These are phyloP conservation scores for Cotesia vestalis DNA, from an alignment of 1,140 invertebrate genomes.

Conservation along the genomic window DNA sequence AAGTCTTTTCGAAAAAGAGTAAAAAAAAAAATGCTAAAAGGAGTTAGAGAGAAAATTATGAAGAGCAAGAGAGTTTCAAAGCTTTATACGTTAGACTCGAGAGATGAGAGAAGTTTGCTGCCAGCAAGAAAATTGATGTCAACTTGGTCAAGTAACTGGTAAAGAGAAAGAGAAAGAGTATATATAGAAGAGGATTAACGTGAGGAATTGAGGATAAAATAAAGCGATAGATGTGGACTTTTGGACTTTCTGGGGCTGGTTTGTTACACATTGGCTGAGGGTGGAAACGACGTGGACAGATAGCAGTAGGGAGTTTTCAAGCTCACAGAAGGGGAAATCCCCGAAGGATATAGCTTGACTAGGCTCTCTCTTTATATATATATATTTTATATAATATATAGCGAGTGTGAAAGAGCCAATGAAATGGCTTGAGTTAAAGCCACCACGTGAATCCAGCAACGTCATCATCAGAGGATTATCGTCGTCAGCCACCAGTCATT, in stretches of 20 bases:
- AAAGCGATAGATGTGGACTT: slow-evolving; percentile 2
- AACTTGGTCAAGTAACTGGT: slow-evolving; percentile 16
- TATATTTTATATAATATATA: background rate
- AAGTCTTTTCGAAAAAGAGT: slow-evolving; percentile 1
- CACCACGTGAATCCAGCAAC: slow-evolving; percentile 34
- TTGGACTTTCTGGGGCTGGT: slow-evolving; percentile 7
- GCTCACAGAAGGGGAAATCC: background rate
- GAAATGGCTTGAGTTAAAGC: slow-evolving; percentile 14
- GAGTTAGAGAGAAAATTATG: slow-evolving; percentile 10
- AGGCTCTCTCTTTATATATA: slow-evolving; percentile 5
- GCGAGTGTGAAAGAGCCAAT: slow-evolving; percentile 22
- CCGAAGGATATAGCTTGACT: slow-evolving; percentile 11
- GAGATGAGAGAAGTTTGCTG: background rate
- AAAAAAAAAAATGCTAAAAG: background rate
- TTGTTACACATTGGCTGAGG: background rate
- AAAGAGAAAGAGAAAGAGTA: background rate
- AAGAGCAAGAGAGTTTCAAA: slow-evolving; percentile 1
- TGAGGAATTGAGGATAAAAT: slow-evolving; percentile 10
- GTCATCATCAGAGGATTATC: slow-evolving; percentile 37
- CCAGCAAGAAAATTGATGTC: slow-evolving; percentile 24
- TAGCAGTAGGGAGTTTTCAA: background rate
- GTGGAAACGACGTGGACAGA: slow-evolving; percentile 4
- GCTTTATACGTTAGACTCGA: background rate
- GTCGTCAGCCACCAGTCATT: slow-evolving; percentile 32
- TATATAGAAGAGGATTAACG: background rate